A percentile compares a stretch with the other conserved stretches of the same genome.
Conservation (phyloP, 2,797 vertebrate genomes). For the Pachyuromys duprasi region DNA sequence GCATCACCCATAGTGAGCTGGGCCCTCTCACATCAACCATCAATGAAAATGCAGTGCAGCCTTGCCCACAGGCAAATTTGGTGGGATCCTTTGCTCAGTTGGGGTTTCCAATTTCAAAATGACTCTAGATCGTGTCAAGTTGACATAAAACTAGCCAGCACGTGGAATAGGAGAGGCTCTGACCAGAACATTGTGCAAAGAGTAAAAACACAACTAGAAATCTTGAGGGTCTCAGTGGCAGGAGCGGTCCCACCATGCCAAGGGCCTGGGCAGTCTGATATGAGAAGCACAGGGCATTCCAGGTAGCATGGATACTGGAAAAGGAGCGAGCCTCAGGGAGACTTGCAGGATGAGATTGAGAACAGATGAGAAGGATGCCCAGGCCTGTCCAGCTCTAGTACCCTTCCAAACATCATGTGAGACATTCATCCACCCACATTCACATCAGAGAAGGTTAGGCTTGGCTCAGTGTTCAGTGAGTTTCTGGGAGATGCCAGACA, state of each 20-base stretch:
- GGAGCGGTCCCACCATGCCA: neutral
- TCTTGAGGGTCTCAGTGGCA: neutral
- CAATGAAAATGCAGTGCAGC: neutral
- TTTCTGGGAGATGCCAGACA: fast-evolving
- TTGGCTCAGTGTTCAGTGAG: neutral
- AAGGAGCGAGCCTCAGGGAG: neutral
- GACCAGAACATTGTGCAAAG: neutral
- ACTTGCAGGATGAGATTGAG: neutral
- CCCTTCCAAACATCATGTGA: no score
- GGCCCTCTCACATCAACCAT: neutral
- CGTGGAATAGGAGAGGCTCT: neutral
- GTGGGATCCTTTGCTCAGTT: neutral
- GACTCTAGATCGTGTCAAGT: neutral
- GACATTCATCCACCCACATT: fast-evolving
- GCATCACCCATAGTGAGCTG: neutral
- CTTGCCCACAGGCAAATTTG: neutral
- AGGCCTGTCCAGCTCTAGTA: neutral
- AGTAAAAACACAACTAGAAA: neutral
- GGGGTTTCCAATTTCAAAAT: neutral
- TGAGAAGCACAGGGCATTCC: neutral
- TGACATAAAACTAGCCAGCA: neutral
- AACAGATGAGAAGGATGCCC: neutral
- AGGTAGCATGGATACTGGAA: neutral
- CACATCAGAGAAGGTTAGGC: neutral
- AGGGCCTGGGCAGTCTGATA: neutral